Percentiles rank a stretch among this genome's conserved stretches.
These are phyloP conservation scores for Enteromius mattozi DNA, from an alignment of 2,797 vertebrate species.

Conservation along the genomic window DNA sequence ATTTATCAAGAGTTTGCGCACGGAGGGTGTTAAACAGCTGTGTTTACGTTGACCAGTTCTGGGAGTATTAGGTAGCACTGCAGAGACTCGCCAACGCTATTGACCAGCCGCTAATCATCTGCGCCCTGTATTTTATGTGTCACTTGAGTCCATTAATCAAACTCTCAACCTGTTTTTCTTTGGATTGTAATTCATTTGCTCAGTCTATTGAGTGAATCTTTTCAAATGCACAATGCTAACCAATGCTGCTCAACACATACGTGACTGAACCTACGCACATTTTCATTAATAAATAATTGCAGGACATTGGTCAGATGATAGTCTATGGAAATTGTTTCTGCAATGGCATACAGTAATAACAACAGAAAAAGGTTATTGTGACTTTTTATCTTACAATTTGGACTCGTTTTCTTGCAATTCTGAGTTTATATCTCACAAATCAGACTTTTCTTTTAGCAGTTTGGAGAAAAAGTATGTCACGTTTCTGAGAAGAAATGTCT, in stretches of 20 bases:
- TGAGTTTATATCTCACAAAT: not conserved
- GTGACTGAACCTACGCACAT: not conserved
- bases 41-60: conserved; percentile 83
- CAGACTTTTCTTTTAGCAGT: not conserved
- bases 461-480: not conserved
- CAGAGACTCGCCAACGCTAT: conserved; percentile 75
- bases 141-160: conserved; percentile 77
- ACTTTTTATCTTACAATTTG: not conserved
- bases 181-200: conserved; percentile 60
- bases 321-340: not conserved
- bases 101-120: conserved; percentile 69
- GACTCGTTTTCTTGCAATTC: no score
- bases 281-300: conserved; percentile 1
- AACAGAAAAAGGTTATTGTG: not conserved
- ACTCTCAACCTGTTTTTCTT: conserved; percentile 52
- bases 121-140: conserved; percentile 72
- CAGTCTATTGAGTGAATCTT: not conserved
- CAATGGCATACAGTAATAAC: not conserved
- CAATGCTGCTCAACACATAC: not conserved
- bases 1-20: conserved; percentile 78
- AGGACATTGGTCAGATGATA: not conserved
- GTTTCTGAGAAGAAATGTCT: not conserved
- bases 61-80: conserved; percentile 81
- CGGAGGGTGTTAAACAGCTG: conserved; percentile 83
- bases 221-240: not conserved